Evolutionary conservation across 2,113 vertebrate genomes (phyloP), one percentile per base, ranked within the genome.

Genomic region (Mungos mungo): DNA sequence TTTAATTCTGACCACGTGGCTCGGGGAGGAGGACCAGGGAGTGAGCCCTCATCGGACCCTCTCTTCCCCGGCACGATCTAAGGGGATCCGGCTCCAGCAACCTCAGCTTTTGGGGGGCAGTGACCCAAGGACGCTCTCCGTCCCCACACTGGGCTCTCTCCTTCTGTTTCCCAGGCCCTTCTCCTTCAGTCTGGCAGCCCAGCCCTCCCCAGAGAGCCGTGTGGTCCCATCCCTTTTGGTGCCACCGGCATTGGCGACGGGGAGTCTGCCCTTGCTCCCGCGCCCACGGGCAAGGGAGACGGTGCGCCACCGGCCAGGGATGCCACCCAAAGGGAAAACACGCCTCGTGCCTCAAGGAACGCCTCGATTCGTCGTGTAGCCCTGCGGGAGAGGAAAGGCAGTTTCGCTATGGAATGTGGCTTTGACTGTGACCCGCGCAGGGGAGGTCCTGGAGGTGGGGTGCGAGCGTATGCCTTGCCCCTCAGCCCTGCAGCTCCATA

Each of bases 241-340:
- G 33, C 25, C 18, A 25, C 16, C 25, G 77, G 35, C 35, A 14
- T 35, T 35, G 66, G 68, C 25, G 3, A 38, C 25, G 29, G 21
- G 77, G 60, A 63, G 1, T 41, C 65, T 60, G 81, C 35, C 86
- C 14, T 6, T 41, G 31, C 50, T 23, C 47, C 69, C 18, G 72
- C 38, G 5, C 38, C 72, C 72, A 5, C 0, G 0, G 25, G 13
- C 3, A 21, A 27, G 27, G 13, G 19, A 50, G 12, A 65, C 0
- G 2, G 33, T 8, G 18, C 7, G 7, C 13, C n/a, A 29, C 14
- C 3, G 54, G 57, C 41, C 19, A 3, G 21, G 52, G 15, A 2
- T 38, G 38, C 14, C 74, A 50, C 54, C 76, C 82, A 6, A 16
- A 29, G 29, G 54, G 29, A 52, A 65, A 60, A 50, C 29, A 19